Base-by-base conservation (phyloP, 1,140 invertebrate species). In the Neomicropteryx cornuta region DNA sequence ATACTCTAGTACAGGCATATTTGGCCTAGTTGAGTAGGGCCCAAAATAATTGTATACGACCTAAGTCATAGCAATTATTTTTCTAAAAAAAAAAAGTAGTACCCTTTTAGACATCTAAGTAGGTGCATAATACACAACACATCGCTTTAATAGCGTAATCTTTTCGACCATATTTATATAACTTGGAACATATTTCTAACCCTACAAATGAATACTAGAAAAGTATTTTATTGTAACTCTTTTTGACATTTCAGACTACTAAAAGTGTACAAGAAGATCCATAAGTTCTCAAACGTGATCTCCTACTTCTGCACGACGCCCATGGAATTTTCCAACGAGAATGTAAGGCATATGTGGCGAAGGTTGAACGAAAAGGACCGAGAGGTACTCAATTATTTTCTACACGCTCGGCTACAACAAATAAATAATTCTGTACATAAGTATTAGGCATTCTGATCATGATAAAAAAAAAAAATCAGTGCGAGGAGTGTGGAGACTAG, bases 211-310 rank as follows among this genome's bases (percentile, higher is more conserved):
- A n/a, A n/a, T n/a, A n/a, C n/a, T n/a, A n/a, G n/a, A n/a, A n/a
- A n/a, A n/a, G n/a, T n/a, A n/a, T n/a, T n/a, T n/a, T n/a, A n/a
- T n/a, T n/a, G n/a, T n/a, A n/a, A n/a, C n/a, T n/a, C n/a, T 24
- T 21, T 45, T 38, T 18, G 38, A 38, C 21, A 46, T 50, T 45
- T 2, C 51, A 70, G 68, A 52, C 66, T 88, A 52, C 55, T 79
- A 37, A 77, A 77, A 44, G 68, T 81, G 14, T 87, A 89, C 51
- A 70, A 71, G 32, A 87, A 83, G 56, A 73, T 92, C 22, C 74
- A 83, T 46, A 80, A 79, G 52, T 83, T 87, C 28, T 66, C 76
- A 0, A 58, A 68, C 2, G 75, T 81, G 0, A 62, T 90, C 13
- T 70, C 79, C 10, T 82, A 79, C 48, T 92, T 92, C 58, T 76